Evolutionary conservation across 2,797 vertebrate species (phyloP).

Genomic region (Morelia viridis): DNA sequence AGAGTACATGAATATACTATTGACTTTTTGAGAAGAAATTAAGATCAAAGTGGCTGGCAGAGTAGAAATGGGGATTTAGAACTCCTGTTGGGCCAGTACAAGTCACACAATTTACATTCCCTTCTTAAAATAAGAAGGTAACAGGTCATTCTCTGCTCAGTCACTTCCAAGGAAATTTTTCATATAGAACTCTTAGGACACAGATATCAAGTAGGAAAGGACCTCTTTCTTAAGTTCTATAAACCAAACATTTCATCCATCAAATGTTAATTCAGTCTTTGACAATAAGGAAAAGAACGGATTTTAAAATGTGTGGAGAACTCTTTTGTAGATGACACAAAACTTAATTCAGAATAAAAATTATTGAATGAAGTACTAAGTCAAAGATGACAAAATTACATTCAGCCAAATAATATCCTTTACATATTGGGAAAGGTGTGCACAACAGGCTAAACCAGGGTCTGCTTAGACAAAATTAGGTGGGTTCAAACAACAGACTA

Average conservation of each 20-base stretch:
- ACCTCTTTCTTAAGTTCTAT: background rate
- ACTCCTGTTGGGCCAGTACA: background rate
- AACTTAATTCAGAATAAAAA: background rate
- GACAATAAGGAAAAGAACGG: background rate
- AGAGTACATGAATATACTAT: background rate
- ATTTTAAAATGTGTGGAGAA: too few relatives aligned
- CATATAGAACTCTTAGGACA: background rate
- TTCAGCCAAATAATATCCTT: too few relatives aligned
- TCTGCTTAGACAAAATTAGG: too few relatives aligned
- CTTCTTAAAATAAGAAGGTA: background rate
- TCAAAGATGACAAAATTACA: background rate
- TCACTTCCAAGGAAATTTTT: background rate
- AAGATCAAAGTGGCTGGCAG: background rate
- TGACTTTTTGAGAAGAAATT: background rate
- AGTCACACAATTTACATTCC: background rate
- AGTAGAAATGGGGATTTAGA: too few relatives aligned
- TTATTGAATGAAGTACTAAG: background rate
- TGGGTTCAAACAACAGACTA: too few relatives aligned
- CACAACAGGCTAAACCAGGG: too few relatives aligned
- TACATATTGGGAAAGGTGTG: too few relatives aligned
- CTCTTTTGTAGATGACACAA: background rate
- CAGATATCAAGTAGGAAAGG: rapidly evolving
- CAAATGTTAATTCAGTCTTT: background rate
- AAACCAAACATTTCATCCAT: background rate
- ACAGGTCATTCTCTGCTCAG: background rate